Conservation (phyloP, 2,797 vertebrate species). For the Rhinoraja longicauda region DNA sequence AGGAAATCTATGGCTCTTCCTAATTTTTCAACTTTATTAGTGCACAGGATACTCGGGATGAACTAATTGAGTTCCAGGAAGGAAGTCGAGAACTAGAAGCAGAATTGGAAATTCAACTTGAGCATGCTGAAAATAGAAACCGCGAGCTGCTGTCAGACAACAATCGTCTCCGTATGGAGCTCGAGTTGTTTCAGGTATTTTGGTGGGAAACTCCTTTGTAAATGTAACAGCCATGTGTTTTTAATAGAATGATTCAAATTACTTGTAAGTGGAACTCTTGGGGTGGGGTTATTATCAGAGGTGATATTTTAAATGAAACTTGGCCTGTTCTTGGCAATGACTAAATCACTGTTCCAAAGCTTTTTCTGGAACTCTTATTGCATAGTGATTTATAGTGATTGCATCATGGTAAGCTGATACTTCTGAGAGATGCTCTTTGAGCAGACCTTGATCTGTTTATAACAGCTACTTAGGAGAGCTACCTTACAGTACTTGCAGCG, state of each 20-base stretch:
- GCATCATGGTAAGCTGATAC: background rate
- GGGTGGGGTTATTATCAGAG: background rate
- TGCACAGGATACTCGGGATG: constrained; percentile 76
- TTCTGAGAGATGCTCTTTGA: background rate
- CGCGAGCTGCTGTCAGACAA: constrained; percentile 81
- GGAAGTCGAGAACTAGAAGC: constrained; percentile 94
- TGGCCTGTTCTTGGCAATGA: background rate
- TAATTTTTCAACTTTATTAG: constrained; percentile 52
- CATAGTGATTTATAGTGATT: background rate
- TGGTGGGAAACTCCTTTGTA: background rate
- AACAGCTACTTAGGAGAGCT: background rate
- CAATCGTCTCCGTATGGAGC: constrained; percentile 73
- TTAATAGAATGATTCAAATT: background rate
- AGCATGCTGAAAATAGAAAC: constrained; percentile 82
- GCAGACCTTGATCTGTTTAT: background rate
- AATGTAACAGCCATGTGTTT: background rate
- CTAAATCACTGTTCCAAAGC: background rate
- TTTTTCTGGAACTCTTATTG: background rate
- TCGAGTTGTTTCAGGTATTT: constrained; percentile 80
- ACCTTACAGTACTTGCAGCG: no score
- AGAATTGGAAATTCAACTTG: constrained; percentile 84
- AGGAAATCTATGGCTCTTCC: background rate
- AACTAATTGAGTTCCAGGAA: constrained; percentile 90
- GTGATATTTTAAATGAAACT: background rate
- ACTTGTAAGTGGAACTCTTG: background rate